phyloP scores from a whole-genome alignment of 92 coral and sea anemone species.

The Bergia puertoricense region DNA sequence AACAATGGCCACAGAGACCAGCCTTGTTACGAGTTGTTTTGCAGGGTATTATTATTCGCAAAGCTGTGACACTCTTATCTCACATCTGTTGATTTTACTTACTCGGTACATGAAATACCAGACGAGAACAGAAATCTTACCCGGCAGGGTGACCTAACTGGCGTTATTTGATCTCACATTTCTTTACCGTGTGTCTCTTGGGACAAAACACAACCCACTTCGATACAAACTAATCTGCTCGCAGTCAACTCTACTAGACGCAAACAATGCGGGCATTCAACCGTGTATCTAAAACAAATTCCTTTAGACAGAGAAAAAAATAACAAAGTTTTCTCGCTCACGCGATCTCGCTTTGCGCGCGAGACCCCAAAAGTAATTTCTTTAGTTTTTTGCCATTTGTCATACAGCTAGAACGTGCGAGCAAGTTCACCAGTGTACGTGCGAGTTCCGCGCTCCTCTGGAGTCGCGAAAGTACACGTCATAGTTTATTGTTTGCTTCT shows the following conservation, averaged over 20 bases:
- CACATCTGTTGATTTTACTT: constrained; percentile 12
- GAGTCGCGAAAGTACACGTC: constrained; percentile 41
- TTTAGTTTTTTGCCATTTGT: not conserved
- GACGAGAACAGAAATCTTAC: constrained; percentile 5
- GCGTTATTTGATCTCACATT: constrained; percentile 39
- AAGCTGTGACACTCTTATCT: constrained; percentile 7
- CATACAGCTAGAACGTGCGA: constrained; percentile 54
- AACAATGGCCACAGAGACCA: constrained; percentile 32
- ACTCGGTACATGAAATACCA: constrained; percentile 1
- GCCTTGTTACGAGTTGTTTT: constrained; percentile 18
- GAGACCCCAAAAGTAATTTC: not conserved
- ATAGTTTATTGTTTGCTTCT: constrained; percentile 62
- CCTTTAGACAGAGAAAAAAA: constrained; percentile 24
- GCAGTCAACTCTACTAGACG: constrained; percentile 46
- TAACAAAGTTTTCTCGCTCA: not conserved
- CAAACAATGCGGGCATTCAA: constrained; percentile 57
- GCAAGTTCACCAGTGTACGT: constrained; percentile 20
- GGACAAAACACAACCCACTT: constrained; percentile 49
- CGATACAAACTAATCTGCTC: constrained; percentile 47
- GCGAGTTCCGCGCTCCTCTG: constrained; percentile 20
- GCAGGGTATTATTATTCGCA: not conserved
- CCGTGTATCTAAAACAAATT: constrained; percentile 41
- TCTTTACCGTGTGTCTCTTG: constrained; percentile 45
- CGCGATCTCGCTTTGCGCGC: constrained; percentile 5
- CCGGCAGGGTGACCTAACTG: not conserved